phyloP scores from a whole-genome alignment of 2,113 vertebrate species.

The Phrynosoma blainvillii region DNA sequence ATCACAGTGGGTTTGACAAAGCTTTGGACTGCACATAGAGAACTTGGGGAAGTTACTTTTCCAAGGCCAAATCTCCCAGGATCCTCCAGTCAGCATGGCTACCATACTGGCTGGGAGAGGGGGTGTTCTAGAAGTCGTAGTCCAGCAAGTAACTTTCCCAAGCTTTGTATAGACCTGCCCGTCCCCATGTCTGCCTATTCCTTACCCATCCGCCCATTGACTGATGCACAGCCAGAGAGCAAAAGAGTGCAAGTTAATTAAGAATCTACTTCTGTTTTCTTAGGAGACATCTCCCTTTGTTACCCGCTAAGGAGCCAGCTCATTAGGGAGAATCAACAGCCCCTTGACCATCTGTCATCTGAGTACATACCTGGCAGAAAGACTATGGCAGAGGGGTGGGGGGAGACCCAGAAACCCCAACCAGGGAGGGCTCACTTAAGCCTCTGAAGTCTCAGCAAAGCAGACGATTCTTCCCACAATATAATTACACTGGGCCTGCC shows the following conservation, averaged over 20 bases:
- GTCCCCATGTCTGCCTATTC: not conserved
- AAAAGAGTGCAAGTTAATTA: conserved; percentile 39
- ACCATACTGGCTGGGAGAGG: not conserved
- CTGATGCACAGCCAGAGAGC: conserved; percentile 8
- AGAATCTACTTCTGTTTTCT: conserved; percentile 32
- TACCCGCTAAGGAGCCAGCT: conserved; percentile 44
- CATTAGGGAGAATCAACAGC: conserved; percentile 54
- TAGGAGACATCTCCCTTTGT: conserved; percentile 50
- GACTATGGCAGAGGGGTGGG: conserved; percentile 3
- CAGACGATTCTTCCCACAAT: conserved; percentile 55
- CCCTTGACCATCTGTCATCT: conserved; percentile 68
- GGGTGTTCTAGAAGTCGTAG: not conserved
- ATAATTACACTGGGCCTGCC: conserved; percentile 63
- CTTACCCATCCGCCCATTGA: conserved; percentile 19
- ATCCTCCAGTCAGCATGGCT: not conserved
- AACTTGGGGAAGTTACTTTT: not conserved
- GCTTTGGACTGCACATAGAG: not conserved
- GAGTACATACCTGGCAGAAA: conserved; percentile 61
- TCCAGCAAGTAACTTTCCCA: not conserved
- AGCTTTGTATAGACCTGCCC: not conserved
- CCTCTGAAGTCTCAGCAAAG: conserved; percentile 55
- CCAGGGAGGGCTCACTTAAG: conserved; percentile 47
- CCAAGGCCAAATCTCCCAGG: not conserved
- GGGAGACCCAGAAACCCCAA: conserved; percentile 35
- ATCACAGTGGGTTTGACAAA: too few species aligned